Conservation (phyloP, 1,140 invertebrate species). For the Cyphomyrmex costatus region DNA sequence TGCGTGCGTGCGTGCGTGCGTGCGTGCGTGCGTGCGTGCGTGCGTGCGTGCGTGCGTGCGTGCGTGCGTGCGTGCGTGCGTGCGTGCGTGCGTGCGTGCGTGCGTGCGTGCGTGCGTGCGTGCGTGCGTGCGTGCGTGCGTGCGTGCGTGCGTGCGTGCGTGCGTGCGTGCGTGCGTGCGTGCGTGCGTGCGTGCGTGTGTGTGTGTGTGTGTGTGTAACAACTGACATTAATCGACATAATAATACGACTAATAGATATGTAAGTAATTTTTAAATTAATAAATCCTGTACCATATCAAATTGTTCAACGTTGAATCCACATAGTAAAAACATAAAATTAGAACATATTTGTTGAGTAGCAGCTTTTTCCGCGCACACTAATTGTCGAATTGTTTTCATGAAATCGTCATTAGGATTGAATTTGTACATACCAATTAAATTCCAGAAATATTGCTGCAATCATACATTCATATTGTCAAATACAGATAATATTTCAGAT, state of each 20-base stretch:
- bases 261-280: not conserved
- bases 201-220: not conserved
- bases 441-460: constrained; percentile 82
- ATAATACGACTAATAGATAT: not conserved
- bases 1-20: too few relatives aligned
- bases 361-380: constrained; percentile 86
- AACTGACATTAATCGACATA: not conserved
- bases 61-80: too few relatives aligned
- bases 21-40: too few relatives aligned
- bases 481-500: not conserved
- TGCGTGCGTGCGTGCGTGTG: too few relatives aligned
- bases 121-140: not conserved
- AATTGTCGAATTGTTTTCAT: constrained; percentile 84
- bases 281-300: constrained; percentile 78
- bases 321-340: constrained; percentile 88
- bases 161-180: too few relatives aligned
- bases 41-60: too few relatives aligned
- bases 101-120: too few relatives aligned
- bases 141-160: not conserved
- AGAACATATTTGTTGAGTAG: constrained; percentile 87
- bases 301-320: constrained; percentile 86
- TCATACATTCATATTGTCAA: not conserved
- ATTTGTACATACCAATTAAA: constrained; percentile 87
- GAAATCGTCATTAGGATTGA: constrained; percentile 85
- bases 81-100: too few relatives aligned